Conservation (phyloP, 35 echinoderm and acorn worm species). For the Ptychodera flava region DNA sequence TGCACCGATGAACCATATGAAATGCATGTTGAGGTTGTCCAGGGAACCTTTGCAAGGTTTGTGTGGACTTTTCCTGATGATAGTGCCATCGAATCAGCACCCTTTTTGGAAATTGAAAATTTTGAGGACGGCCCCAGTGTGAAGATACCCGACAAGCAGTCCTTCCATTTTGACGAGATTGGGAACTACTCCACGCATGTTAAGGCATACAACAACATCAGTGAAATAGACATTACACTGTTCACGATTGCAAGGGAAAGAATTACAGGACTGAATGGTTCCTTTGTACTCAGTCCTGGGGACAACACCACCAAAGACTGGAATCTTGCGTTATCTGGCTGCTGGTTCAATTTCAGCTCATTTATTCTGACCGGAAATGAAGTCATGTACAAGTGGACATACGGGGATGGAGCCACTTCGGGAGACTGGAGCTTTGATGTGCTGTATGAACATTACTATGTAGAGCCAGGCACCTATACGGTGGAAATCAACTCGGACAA, state of each 20-base stretch:
- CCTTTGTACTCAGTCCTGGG: conserved; percentile 27
- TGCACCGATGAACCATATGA: conserved; percentile 51
- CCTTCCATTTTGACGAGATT: conserved; percentile 56
- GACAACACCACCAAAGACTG: conserved; percentile 71
- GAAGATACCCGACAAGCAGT: conserved; percentile 43
- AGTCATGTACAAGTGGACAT: conserved; percentile 56
- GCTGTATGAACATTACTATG: conserved; percentile 39
- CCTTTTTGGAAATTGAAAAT: conserved; percentile 34
- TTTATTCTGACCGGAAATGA: conserved; percentile 53
- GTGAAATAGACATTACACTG: conserved; percentile 30
- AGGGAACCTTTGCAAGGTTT: conserved; percentile 67
- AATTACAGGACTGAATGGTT: conserved; percentile 50
- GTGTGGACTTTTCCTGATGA: conserved; percentile 53
- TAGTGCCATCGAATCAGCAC: conserved; percentile 9
- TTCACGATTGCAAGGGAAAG: conserved; percentile 59
- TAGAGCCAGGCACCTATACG: conserved; percentile 41
- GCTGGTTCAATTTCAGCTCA: conserved; percentile 63
- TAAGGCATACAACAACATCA: conserved; percentile 65
- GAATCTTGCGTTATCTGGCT: conserved; percentile 60
- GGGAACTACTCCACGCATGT: conserved; percentile 70
- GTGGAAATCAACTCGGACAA: conserved; percentile 57
- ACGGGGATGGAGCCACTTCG: conserved; percentile 48
- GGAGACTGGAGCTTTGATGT: conserved; percentile 33
- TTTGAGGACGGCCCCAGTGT: conserved; percentile 50
- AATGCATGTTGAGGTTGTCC: conserved; percentile 63